phyloP scores from a whole-genome alignment of 2,797 vertebrate species.

The Cercopithecus mitis region DNA sequence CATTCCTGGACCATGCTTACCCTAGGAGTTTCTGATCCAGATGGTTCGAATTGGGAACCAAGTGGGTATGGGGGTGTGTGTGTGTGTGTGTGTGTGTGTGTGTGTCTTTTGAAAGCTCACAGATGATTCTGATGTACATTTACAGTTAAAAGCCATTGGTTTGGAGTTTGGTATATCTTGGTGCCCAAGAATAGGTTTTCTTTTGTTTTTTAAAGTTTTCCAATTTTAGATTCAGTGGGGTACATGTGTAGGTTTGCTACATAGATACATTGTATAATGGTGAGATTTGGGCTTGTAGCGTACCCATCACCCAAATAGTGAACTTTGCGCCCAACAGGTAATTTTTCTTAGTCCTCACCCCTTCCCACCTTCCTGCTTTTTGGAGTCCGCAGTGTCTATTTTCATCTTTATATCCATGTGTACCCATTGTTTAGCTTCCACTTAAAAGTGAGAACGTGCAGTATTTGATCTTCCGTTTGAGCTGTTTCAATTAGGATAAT shows the following conservation, averaged over 20 bases:
- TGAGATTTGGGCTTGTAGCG: neutral
- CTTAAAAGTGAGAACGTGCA: neutral
- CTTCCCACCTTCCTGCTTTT: neutral
- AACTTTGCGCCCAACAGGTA: neutral
- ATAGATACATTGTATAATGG: neutral
- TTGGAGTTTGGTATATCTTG: neutral
- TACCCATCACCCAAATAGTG: neutral
- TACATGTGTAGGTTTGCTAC: neutral
- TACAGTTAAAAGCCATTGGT: neutral
- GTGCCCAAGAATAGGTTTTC: neutral
- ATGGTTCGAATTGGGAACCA: neutral
- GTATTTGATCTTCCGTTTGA: neutral
- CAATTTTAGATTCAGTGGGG: neutral
- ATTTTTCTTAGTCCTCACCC: neutral
- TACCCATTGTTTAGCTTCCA: neutral
- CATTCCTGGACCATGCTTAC: neutral
- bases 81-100: neutral
- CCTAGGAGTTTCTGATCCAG: neutral
- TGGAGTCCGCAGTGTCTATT: neutral
- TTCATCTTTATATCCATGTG: neutral
- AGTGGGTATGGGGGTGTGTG: neutral
- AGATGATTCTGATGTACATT: neutral
- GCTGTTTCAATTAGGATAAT: neutral
- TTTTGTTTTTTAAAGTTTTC: neutral
- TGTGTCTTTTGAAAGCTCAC: neutral